A percentile compares a stretch with the other conserved stretches of the same genome.
phyloP scores from a whole-genome alignment of 1,140 invertebrate species.

The Phthorimaea operculella region DNA sequence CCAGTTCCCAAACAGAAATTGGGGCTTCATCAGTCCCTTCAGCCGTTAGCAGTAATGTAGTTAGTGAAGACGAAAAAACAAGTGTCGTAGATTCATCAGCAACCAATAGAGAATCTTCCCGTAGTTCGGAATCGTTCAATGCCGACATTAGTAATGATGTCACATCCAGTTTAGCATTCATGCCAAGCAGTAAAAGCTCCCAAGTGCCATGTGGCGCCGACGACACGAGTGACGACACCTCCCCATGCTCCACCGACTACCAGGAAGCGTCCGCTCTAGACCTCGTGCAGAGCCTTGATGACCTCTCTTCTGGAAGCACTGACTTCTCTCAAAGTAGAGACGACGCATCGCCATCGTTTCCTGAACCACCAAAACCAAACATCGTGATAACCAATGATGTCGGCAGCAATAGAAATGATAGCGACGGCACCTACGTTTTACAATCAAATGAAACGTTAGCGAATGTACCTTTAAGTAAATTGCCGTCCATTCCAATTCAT shows the following conservation, averaged over 20 bases:
- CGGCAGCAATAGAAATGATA: conserved; percentile 19
- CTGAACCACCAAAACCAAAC: conserved; percentile 25
- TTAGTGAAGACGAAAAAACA: conserved; percentile 33
- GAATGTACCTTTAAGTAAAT: conserved; percentile 37
- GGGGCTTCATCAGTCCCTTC: neutral
- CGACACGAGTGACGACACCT: conserved; percentile 58
- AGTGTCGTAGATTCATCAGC: conserved; percentile 24
- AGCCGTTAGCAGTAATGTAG: conserved; percentile 12
- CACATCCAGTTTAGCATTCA: conserved; percentile 58
- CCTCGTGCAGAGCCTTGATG: conserved; percentile 51
- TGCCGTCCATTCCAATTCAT: conserved; percentile 46
- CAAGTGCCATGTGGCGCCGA: conserved; percentile 33
- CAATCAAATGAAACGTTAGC: conserved; percentile 21
- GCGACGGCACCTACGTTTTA: conserved; percentile 21
- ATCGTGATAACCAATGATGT: conserved; percentile 11
- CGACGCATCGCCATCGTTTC: conserved; percentile 36
- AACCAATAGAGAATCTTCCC: conserved; percentile 35
- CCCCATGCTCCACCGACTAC: conserved; percentile 58
- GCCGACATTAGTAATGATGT: conserved; percentile 57
- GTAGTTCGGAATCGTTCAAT: conserved; percentile 52
- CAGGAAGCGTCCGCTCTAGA: conserved; percentile 62
- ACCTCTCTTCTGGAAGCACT: conserved; percentile 49
- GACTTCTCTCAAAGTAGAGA: conserved; percentile 60
- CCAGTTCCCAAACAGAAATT: conserved; percentile 2
- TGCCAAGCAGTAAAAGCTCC: conserved; percentile 56